These are phyloP conservation scores for Lasioglossum lativentre DNA, from an alignment of 2,888 invertebrate genomes.

Conservation along the genomic window DNA sequence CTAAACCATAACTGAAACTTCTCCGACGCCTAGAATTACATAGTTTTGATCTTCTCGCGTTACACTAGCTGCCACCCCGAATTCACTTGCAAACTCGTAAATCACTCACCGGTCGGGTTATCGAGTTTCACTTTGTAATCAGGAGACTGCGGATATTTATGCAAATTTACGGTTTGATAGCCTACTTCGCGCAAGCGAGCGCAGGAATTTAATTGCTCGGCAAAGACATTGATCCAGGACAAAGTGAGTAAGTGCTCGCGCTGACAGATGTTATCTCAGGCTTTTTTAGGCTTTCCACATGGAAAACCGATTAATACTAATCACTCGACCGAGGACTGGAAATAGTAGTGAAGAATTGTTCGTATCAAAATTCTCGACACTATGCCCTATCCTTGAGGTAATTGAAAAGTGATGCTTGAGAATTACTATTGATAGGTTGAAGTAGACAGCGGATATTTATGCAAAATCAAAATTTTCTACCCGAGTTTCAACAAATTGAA, in stretches of 20 bases:
- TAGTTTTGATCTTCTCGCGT: neutral
- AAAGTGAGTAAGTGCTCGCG: neutral
- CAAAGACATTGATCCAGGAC: neutral
- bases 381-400: neutral
- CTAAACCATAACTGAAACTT: conserved; percentile 5
- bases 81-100: neutral
- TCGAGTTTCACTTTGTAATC: conserved; percentile 13
- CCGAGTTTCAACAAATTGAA: no score
- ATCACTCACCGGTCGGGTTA: neutral
- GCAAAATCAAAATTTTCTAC: no score
- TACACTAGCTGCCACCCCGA: neutral
- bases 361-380: neutral
- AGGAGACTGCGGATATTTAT: neutral
- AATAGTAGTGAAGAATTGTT: neutral
- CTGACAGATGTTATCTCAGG: neutral
- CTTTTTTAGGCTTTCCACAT: neutral
- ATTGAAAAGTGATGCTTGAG: neutral
- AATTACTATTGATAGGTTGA: neutral
- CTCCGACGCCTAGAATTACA: neutral
- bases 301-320: neutral
- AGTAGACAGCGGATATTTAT: no score
- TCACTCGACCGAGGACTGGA: neutral
- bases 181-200: neutral
- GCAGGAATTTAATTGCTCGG: neutral
- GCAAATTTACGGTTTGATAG: conserved; percentile 3